Conservation (phyloP, 2,888 invertebrate species). For the Microctonus brassicae region DNA sequence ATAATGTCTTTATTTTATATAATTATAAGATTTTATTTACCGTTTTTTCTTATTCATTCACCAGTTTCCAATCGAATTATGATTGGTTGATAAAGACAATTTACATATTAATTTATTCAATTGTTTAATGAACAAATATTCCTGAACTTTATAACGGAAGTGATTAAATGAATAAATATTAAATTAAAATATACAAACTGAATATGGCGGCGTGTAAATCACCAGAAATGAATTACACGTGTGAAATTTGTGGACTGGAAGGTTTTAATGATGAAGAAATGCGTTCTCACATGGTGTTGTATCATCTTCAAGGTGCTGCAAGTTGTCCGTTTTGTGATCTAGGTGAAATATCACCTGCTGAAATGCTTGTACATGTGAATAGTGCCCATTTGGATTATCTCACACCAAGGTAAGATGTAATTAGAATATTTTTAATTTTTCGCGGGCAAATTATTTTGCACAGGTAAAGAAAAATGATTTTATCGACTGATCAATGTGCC, state of each 20-base stretch:
- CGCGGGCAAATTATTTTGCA: not conserved
- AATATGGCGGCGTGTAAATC: constrained; percentile 72
- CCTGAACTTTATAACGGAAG: not conserved
- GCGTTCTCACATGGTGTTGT: constrained; percentile 82
- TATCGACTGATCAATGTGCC: not conserved
- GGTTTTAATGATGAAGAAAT: constrained; percentile 84
- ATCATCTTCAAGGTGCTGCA: constrained; percentile 83
- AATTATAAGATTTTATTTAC: not conserved
- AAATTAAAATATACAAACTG: constrained; percentile 9
- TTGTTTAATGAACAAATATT: not conserved
- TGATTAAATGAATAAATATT: not conserved
- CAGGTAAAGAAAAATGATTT: not conserved
- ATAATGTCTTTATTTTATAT: not conserved
- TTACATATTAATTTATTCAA: not conserved
- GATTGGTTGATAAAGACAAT: not conserved
- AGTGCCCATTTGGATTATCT: constrained; percentile 87
- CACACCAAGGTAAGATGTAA: constrained; percentile 72
- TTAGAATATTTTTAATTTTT: constrained; percentile 12
- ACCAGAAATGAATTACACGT: constrained; percentile 76
- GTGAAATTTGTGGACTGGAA: constrained; percentile 89
- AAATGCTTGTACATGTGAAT: constrained; percentile 85
- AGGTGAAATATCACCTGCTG: constrained; percentile 79
- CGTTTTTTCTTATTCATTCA: not conserved
- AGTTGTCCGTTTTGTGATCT: constrained; percentile 88
- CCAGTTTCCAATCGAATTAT: not conserved